Percentiles rank a stretch among this genome's conserved stretches.
These are phyloP conservation scores for Danaus melanippus DNA, from an alignment of 1,140 invertebrate genomes.

Conservation along the genomic window DNA sequence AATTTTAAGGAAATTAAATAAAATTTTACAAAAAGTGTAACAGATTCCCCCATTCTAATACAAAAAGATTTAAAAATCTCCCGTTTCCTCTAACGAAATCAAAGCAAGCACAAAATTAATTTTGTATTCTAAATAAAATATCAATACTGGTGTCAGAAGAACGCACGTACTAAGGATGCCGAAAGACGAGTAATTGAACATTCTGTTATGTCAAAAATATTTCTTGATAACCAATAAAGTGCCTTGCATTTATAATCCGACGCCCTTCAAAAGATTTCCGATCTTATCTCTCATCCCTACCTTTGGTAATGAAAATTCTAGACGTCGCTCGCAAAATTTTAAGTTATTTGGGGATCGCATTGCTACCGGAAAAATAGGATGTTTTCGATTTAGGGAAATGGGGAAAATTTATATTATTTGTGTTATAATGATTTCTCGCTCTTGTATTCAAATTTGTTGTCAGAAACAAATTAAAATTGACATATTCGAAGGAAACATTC, in stretches of 20 bases:
- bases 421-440: slow-evolving; percentile 11
- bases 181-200: slow-evolving; percentile 48
- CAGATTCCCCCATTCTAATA: too few species aligned
- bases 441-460: slow-evolving; percentile 9
- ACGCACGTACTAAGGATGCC: slow-evolving; percentile 23
- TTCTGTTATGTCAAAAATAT: slow-evolving; percentile 52
- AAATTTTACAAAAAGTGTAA: too few species aligned
- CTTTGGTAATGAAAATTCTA: slow-evolving; percentile 63
- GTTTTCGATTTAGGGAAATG: slow-evolving; percentile 21
- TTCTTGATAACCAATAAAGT: slow-evolving; percentile 52
- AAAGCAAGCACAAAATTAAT: slow-evolving; percentile 6
- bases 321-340: slow-evolving; percentile 48
- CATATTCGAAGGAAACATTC: not conserved
- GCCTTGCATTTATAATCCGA: slow-evolving; percentile 49
- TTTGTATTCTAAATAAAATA: slow-evolving; percentile 26
- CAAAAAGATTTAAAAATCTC: too few species aligned
- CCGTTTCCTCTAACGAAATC: too few species aligned
- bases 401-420: slow-evolving; percentile 20
- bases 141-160: slow-evolving; percentile 32
- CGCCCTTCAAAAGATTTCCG: slow-evolving; percentile 34
- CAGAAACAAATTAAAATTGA: slow-evolving; percentile 2
- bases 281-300: slow-evolving; percentile 38
- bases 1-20: too few species aligned
- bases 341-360: slow-evolving; percentile 44
- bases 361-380: slow-evolving; percentile 32